Evolutionary conservation across 1,140 invertebrate genomes (phyloP), one percentile per base, ranked within the genome.

Genomic region (Heliothis virescens): DNA sequence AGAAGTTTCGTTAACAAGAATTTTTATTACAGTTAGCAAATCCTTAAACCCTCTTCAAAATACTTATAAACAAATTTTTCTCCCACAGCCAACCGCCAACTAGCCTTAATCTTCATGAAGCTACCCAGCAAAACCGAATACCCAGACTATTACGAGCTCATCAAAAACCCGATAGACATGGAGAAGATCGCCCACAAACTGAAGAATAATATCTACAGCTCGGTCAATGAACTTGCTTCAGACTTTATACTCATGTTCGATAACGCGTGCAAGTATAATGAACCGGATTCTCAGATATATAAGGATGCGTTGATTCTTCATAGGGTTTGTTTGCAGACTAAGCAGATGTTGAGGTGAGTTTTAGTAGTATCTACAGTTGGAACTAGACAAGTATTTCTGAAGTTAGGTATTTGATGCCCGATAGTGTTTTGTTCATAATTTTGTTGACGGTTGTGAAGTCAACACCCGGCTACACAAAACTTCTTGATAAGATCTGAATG

Each of bases 231-330:
- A 83, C 94, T 99, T 55, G 97, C 99, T 0, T 96, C 97, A 0
- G 99, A 99, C 94, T 98, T 99, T 89, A 97, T 98, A 83, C 95
- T 99, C 15, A 99, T 99, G 98, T 99, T 99, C 94, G 99, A 99
- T 87, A 99, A 99, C 93, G 99, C 99, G 34, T 99, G 99, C 95
- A 99, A 99, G 95, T 99, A 99, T 92, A 99, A 99, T 94, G 99
- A 99, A 92, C 99, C 99, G 0, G 99, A 99, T 92, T 99, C 99
- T 0, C 98, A 99, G 91, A 99, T 99, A 85, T 99, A 99, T 92
- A 99, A 99, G 95, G 99, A 99, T 95, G 99, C 99, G 0, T 95
- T 99, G 71, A 97, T 98, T 48, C 94, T 99, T 80, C 99, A 99
- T 95, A 95, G 98, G 85, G 95, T 99, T 41, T 98, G 98, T 76